Percentiles rank a stretch among this genome's conserved stretches.
These are phyloP conservation scores for Aphodius granarius DNA, from an alignment of 2,888 invertebrate species.

Conservation along the genomic window DNA sequence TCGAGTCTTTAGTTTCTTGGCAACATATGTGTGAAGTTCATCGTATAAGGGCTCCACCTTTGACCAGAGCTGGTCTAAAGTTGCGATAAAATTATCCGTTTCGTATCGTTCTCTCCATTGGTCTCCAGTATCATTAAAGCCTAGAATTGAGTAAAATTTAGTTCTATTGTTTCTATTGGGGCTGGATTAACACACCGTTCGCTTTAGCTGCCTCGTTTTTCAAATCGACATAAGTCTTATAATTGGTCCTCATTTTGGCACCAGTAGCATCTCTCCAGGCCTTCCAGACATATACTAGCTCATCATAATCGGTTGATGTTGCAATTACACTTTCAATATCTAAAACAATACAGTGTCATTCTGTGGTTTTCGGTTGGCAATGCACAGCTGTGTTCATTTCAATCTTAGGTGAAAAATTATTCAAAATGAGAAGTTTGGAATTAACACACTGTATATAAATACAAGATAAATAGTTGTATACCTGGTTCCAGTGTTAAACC, in stretches of 20 bases:
- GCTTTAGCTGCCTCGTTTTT: conserved; percentile 63
- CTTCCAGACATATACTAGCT: conserved; percentile 66
- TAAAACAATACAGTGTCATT: no score
- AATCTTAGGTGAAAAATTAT: no score
- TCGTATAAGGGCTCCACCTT: conserved; percentile 66
- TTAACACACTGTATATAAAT: no score
- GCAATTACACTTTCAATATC: conserved; percentile 51
- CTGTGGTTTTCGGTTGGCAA: no score
- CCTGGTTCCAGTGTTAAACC: conserved; percentile 39
- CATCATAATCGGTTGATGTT: conserved; percentile 61
- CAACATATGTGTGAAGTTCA: conserved; percentile 65
- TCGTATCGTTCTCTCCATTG: conserved; percentile 59
- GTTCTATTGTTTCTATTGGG: neutral
- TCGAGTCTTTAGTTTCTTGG: conserved; percentile 56
- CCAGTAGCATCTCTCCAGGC: conserved; percentile 68
- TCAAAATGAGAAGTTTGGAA: no score
- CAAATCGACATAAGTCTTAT: conserved; percentile 62
- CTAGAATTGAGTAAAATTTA: conserved; percentile 32
- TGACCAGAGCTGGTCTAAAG: conserved; percentile 55
- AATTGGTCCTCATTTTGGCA: conserved; percentile 61
- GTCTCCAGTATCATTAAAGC: conserved; percentile 56
- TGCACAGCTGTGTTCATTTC: no score
- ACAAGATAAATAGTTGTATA: no score
- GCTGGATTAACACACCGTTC: conserved; percentile 47
- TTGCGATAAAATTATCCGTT: conserved; percentile 49